These are phyloP conservation scores for Phycodurus eques DNA, from an alignment of 2,113 vertebrate genomes.

Conservation along the genomic window DNA sequence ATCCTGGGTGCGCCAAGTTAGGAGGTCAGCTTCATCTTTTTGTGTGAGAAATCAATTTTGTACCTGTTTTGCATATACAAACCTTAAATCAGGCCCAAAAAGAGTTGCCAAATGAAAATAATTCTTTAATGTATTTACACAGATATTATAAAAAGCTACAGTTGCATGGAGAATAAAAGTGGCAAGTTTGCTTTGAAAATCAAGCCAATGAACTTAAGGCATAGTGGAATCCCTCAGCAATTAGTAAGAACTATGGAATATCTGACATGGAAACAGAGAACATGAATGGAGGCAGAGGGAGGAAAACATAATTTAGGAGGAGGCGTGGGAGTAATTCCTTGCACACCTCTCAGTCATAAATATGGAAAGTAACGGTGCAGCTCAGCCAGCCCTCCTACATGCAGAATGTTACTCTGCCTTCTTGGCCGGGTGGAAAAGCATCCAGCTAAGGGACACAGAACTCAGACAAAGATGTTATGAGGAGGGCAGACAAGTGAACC, in stretches of 20 bases:
- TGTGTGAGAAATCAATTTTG: no score
- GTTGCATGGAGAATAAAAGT: background rate
- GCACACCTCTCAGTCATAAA: conserved; percentile 67
- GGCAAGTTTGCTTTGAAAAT: background rate
- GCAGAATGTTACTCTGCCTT: conserved; percentile 59
- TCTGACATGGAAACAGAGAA: conserved; percentile 46
- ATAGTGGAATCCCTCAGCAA: conserved; percentile 21
- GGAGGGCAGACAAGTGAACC: conserved; percentile 4
- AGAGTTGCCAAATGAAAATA: no score
- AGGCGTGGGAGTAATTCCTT: conserved; percentile 53
- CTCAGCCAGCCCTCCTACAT: conserved; percentile 68
- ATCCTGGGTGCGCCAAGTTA: no score
- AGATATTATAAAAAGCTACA: background rate
- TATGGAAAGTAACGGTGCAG: conserved; percentile 63
- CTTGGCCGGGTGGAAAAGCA: conserved; percentile 38
- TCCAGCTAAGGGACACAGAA: conserved; percentile 29
- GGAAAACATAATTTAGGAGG: conserved; percentile 40
- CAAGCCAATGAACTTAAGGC: background rate
- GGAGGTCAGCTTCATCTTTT: no score
- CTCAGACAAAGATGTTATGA: conserved; percentile 16
- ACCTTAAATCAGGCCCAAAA: no score
- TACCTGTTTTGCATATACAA: no score
- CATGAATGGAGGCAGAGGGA: conserved; percentile 35
- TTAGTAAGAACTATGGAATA: conserved; percentile 33
- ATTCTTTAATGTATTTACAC: background rate